Base-by-base conservation (phyloP, 2,797 vertebrate species). In the Cheirogaleus major region DNA sequence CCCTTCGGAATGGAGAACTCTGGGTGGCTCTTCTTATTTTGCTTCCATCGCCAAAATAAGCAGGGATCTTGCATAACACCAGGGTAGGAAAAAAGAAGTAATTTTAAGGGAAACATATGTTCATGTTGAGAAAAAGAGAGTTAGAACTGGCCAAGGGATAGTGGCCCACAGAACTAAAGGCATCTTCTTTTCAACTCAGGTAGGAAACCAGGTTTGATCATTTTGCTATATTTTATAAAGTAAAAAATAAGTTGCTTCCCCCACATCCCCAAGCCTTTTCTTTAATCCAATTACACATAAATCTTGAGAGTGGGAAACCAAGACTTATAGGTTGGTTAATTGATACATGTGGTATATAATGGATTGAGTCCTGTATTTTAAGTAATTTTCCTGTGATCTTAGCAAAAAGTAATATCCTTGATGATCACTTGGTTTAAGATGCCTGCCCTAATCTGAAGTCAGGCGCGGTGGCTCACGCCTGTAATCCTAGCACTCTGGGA, bases 1-100 rank as follows among this genome's bases (percentile, higher is more conserved):
- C 98, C 98, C 98, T 98, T 97, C 98, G 98, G 98, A 98, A 98
- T 98, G 97, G 97, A 97, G 98, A 98, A 97, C 97, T 98, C 98
- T 95, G 98, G 98, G 98, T 98, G 97, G 97, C 98, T 97, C 95
- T 98, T 98, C 95, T 73, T 98, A 96, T 98, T 98, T 98, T 98
- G 97, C 97, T 98, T 98, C 96, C 91, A 84, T 97, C 87, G 98
- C 98, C 98, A 99, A 98, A 98, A 94, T 97, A 98, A 99, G 98
- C 98, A 98, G 98, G 97, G 98, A 97, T 97, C 97, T 89, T 91
- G 96, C 95, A 95, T 89, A 98, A 96, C 95, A 98, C 98, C 93
- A 91, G 97, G 86, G 92, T 98, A 97, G 96, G 70, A 95, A 98
- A 97, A 98, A 98, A 91, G 75, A 97, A 96, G 97, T 98, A 97